Percentiles rank a stretch among this genome's conserved stretches.
Evolutionary conservation across 1,140 invertebrate species (phyloP).

Genomic region (Drosophila saltans): DNA sequence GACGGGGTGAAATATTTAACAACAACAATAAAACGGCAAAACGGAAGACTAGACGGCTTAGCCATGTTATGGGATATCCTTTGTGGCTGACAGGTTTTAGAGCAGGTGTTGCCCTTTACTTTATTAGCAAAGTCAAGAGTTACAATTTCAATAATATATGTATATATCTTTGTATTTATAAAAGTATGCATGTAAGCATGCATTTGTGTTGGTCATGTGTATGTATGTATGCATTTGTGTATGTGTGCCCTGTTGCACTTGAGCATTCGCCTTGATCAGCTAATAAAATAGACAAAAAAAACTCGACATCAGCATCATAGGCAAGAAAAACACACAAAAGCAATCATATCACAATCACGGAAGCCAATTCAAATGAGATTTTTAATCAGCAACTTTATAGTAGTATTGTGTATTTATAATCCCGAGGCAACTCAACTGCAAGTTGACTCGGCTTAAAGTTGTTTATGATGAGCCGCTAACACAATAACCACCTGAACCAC

Average conservation of each 20-base stretch:
- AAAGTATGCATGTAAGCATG: no score
- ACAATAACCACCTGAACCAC: slow-evolving; percentile 13
- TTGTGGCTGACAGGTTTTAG: slow-evolving; percentile 22
- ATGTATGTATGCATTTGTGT: not conserved
- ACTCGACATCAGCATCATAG: not conserved
- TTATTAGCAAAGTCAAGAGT: no score
- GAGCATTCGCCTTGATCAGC: not conserved
- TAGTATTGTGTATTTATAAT: slow-evolving; percentile 34
- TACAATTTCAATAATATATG: no score
- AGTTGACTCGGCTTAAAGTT: slow-evolving; percentile 27
- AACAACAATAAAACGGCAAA: slow-evolving; percentile 12
- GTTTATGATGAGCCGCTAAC: slow-evolving; percentile 34
- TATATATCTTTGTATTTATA: no score
- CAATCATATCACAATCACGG: slow-evolving; percentile 34
- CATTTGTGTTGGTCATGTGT: no score
- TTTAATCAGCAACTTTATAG: slow-evolving; percentile 32
- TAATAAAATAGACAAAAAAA: not conserved
- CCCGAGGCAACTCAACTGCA: not conserved
- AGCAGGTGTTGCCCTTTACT: slow-evolving; percentile 27
- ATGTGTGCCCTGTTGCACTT: not conserved
- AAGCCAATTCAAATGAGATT: slow-evolving; percentile 38
- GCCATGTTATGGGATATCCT: slow-evolving; percentile 16
- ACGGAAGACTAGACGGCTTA: slow-evolving; percentile 65
- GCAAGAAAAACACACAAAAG: not conserved
- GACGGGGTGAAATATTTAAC: not conserved